Evolutionary conservation across 2,888 invertebrate species (phyloP), one percentile per base, ranked within the genome.

Genomic region (Brenthis hecate): DNA sequence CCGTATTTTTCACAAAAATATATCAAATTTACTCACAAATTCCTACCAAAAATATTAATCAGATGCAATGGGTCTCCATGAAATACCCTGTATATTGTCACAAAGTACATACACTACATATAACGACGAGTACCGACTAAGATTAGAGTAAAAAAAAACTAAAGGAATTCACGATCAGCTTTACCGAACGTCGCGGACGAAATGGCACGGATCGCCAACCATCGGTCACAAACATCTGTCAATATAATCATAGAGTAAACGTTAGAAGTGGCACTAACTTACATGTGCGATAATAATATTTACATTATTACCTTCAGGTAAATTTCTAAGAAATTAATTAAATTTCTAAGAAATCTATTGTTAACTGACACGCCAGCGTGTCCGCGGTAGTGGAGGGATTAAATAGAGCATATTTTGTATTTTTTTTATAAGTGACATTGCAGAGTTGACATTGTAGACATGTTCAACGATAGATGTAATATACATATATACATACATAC

Each of bases 161-260:
- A 19, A 60, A 61, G 28, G 16, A 47, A 19, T 43, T 14, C 53
- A 68, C 71, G 65, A 72, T 69, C 72, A 65, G 72, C 71, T 71
- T 71, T 68, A 62, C 71, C 74, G 75, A 69, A 65, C 73, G 73
- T 68, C 72, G 82, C 82, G 74, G 70, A 75, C 81, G 70, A 81
- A 86, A 85, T 87, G 81, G 78, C 80, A 81, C 83, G 82, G 84
- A 85, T 85, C 81, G 83, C 79, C 82, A 84, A 80, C 81, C 80
- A 79, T 79, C 79, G 78, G 69, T 70, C 72, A 72, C 67, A 72
- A 58, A 70, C 68, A 70, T 72, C 75, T 71, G 70, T 73, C 75
- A 73, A 73, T 75, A 73, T 57, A 23, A 16, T 36, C 62, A 53
- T 19, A 62, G 62, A 62, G 8, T 4, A 6, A 53, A 0, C 23